Evolutionary conservation across 2,888 invertebrate species (phyloP).

Genomic region (Chrysotoxum bicinctum): DNA sequence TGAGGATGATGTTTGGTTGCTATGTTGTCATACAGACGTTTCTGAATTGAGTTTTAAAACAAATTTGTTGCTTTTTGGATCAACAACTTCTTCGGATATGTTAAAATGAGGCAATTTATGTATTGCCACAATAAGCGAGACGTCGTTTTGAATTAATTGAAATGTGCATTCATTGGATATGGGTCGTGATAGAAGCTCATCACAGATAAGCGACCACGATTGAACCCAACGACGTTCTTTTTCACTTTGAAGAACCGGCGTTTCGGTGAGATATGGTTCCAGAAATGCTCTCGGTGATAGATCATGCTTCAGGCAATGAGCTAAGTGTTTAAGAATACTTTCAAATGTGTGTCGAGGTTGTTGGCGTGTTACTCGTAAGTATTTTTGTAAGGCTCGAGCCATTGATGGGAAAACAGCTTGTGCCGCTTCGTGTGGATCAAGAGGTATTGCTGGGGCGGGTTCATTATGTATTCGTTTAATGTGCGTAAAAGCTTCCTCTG

Average conservation of each 20-base stretch:
- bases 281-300: slow-evolving; percentile 97
- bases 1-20: slow-evolving; percentile 80
- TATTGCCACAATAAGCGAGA: slow-evolving; percentile 94
- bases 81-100: slow-evolving; percentile 96
- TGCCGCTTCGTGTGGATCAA: slow-evolving; percentile 98
- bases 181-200: slow-evolving; percentile 93
- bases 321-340: slow-evolving; percentile 93
- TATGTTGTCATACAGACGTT: slow-evolving; percentile 93
- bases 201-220: slow-evolving; percentile 97
- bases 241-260: slow-evolving; percentile 92
- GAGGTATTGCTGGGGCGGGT: slow-evolving; percentile 89
- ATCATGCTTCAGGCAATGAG: slow-evolving; percentile 95
- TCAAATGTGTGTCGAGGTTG: slow-evolving; percentile 98
- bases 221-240: slow-evolving; percentile 92
- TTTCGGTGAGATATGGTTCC: slow-evolving; percentile 94
- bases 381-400: slow-evolving; percentile 97
- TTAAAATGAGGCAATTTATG: slow-evolving; percentile 95
- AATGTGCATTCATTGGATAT: slow-evolving; percentile 92
- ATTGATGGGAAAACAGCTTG: slow-evolving; percentile 98
- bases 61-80: slow-evolving; percentile 97
- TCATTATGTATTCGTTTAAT: slow-evolving; percentile 91
- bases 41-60: slow-evolving; percentile 96
- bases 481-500: slow-evolving; percentile 99
- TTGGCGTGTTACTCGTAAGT: slow-evolving; percentile 95
- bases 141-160: slow-evolving; percentile 95